Evolutionary conservation across 1,140 invertebrate genomes (phyloP).

Genomic region (Euura lappo): DNA sequence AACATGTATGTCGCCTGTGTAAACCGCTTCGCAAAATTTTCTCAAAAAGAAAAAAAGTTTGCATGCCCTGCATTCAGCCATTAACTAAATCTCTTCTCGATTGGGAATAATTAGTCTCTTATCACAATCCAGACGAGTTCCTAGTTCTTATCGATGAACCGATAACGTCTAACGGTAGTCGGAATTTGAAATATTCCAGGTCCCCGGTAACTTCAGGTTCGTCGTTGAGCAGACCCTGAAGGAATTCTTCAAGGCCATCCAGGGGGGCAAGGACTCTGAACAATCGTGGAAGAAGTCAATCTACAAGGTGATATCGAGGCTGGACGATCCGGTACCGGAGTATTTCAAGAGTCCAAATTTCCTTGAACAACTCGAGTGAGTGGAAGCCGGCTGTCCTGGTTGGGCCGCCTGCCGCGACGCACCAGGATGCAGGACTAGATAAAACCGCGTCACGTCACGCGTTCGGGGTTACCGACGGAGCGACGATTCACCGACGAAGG

Average conservation of each 20-base stretch:
- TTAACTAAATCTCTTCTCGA: no score
- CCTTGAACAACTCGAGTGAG: constrained; percentile 96
- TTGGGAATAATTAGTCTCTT: no score
- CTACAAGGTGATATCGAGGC: constrained; percentile 98
- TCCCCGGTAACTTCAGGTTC: constrained; percentile 94
- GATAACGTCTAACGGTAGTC: background rate
- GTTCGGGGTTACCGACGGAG: no score
- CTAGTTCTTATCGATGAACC: background rate
- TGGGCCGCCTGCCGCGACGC: background rate
- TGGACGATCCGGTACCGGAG: constrained; percentile 98
- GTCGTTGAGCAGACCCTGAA: constrained; percentile 96
- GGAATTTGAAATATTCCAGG: constrained; percentile 68
- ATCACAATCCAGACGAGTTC: background rate
- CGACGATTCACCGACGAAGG: no score
- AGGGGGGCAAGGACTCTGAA: constrained; percentile 93
- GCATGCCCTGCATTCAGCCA: no score
- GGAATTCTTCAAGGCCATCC: constrained; percentile 98
- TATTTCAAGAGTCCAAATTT: constrained; percentile 99
- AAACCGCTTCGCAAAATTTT: no score
- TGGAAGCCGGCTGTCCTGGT: constrained; percentile 34
- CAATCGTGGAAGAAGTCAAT: constrained; percentile 99
- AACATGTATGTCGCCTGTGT: no score
- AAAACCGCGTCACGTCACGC: no score
- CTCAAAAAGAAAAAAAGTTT: background rate
- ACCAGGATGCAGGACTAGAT: constrained; percentile 28